Base-by-base conservation (phyloP, 1,140 invertebrate genomes). In the Anagrus nilaparvatae region DNA sequence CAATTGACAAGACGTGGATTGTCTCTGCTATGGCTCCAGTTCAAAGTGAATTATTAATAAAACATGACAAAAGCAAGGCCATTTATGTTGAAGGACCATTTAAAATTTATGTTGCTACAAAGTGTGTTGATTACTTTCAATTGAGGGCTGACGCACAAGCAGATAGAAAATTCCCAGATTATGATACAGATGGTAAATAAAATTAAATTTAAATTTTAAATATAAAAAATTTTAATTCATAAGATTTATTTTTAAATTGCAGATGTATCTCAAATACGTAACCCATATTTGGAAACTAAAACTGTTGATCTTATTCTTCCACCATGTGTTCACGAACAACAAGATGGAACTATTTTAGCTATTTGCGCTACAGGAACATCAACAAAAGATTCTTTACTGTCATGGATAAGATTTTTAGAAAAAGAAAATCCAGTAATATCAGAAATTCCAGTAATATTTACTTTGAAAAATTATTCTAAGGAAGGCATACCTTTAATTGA, bases 1-100 rank as follows among this genome's bases (percentile, higher is more conserved):
- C 85, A 4, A 57, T 85, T 7, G 92, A 97, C 46, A 77, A 91
- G 53, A 96, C 92, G 0, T 98, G 92, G 89, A 87, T 99, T 47
- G 81, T 95, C 0, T 92, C 85, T 62, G 85, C 80, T 0, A 90
- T 93, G 59, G 88, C 86, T 66, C 73, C 74, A 20, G 65, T 65
- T 5, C 95, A 99, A 61, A 70, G 74, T 44, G 58, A 79, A 25
- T 64, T 98, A 16, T 57, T 98, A 10, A 54, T 66, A n/a, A 67
- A 78, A 43, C 83, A 92, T 54, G 71, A 76, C 0, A 51, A 58
- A n/a, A 70, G 79, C 31, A 67, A 75, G 33, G 77, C 92, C 1
- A 57, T 95, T 16, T 85, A 80, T 58, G 83, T 98, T 0, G 89
- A 96, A 65, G 95, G 94, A 5, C 82, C 87, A 0, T 92, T 80